Percentiles rank a stretch among this genome's conserved stretches.
Conservation (phyloP, 2,888 invertebrate species). For the Synergus umbraculus region DNA sequence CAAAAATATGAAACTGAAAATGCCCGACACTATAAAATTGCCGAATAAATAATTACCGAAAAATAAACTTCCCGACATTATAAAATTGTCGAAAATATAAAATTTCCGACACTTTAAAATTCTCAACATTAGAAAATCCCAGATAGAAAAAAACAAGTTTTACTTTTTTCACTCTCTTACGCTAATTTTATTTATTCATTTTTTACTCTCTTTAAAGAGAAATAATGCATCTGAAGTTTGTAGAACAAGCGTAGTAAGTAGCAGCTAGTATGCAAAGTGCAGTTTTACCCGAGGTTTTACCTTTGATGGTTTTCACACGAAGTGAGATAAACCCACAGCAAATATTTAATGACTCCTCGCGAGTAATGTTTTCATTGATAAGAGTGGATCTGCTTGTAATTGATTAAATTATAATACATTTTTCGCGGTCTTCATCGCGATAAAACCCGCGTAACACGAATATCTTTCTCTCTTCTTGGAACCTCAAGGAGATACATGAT, state of each 20-base stretch:
- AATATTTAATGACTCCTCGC: background rate
- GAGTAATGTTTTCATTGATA: background rate
- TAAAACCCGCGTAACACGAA: background rate
- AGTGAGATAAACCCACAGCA: background rate
- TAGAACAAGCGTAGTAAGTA: background rate
- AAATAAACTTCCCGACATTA: too few species aligned
- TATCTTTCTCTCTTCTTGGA: conserved; percentile 33
- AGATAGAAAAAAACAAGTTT: too few species aligned
- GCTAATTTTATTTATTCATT: background rate
- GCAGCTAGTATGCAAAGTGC: background rate
- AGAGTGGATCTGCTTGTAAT: conserved; percentile 8
- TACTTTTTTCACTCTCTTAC: background rate
- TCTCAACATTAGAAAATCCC: too few species aligned
- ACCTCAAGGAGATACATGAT: conserved; percentile 22
- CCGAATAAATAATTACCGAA: too few species aligned
- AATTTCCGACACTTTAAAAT: too few species aligned
- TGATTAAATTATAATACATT: conserved; percentile 25
- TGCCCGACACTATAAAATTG: too few species aligned
- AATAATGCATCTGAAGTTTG: background rate
- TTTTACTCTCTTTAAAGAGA: background rate
- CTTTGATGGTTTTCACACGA: background rate
- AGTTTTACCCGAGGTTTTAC: background rate
- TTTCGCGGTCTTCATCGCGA: conserved; percentile 20
- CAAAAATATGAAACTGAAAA: too few species aligned
- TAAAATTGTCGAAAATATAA: too few species aligned